These are phyloP conservation scores for Gouania willdenowi DNA, from an alignment of 2,797 vertebrate species.

Conservation along the genomic window DNA sequence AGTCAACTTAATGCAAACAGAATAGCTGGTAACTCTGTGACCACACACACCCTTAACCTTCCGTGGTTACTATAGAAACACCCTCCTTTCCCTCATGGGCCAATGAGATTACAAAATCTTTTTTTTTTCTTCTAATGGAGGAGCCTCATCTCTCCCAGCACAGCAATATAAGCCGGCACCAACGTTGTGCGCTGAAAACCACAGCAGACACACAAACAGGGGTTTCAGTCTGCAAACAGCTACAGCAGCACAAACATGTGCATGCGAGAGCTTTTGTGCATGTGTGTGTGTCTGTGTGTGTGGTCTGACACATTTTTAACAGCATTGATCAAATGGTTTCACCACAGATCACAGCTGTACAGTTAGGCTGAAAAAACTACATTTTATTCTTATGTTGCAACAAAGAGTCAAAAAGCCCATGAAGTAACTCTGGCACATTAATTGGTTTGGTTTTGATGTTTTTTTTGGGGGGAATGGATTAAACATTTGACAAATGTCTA, in stretches of 20 bases:
- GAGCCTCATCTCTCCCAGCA: too few species aligned
- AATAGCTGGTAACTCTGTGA: too few species aligned
- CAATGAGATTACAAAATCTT: conserved; percentile 57
- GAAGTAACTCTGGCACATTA: too few species aligned
- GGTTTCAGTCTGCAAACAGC: conserved; percentile 6
- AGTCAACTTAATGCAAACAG: background rate
- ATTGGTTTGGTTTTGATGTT: too few species aligned
- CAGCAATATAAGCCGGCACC: conserved; percentile 43
- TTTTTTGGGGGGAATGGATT: too few species aligned
- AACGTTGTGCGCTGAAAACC: conserved; percentile 11
- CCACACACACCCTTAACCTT: conserved; percentile 63
- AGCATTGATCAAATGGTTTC: conserved; percentile 9
- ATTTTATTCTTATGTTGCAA: too few species aligned
- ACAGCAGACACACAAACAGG: conserved; percentile 17
- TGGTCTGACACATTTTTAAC: background rate
- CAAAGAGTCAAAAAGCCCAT: too few species aligned
- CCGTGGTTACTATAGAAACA: conserved; percentile 49
- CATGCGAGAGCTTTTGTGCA: background rate
- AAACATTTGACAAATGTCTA: too few species aligned
- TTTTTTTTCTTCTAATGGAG: too few species aligned
- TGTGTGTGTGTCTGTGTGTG: background rate
- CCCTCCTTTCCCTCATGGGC: conserved; percentile 12
- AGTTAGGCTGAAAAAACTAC: too few species aligned
- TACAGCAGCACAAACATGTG: background rate
- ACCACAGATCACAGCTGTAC: conserved; percentile 6